Percentiles rank a stretch among this genome's conserved stretches.
Conservation (phyloP, 1,140 invertebrate species). For the Akabosia matsudoensis region DNA sequence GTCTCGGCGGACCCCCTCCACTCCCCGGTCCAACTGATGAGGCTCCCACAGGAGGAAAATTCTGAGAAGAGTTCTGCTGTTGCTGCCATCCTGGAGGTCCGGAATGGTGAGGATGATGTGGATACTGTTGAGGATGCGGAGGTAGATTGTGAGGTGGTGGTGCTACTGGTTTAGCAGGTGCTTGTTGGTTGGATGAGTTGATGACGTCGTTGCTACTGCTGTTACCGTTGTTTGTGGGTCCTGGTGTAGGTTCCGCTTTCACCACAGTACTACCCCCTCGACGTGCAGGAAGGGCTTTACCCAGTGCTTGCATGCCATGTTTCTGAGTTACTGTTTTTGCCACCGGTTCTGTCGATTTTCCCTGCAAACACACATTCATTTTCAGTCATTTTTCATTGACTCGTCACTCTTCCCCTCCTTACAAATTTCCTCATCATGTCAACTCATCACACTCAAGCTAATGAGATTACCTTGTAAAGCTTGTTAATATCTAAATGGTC, state of each 20-base stretch:
- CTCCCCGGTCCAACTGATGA: too few relatives aligned
- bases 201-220: constrained; percentile 22
- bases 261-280: constrained; percentile 31
- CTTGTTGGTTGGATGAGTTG: constrained; percentile 18
- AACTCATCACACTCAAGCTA: too few relatives aligned
- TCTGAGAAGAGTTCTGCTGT: not conserved
- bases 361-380: too few relatives aligned
- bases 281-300: constrained; percentile 44
- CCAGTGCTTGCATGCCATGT: constrained; percentile 47
- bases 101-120: constrained; percentile 23
- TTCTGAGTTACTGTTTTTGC: constrained; percentile 42
- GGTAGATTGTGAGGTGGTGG: not conserved
- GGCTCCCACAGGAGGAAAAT: too few relatives aligned
- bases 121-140: not conserved
- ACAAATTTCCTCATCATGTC: not conserved
- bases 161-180: constrained; percentile 12
- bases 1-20: constrained; percentile 24
- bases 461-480: constrained; percentile 40
- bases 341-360: constrained; percentile 42
- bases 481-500: constrained; percentile 46
- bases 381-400: too few relatives aligned
- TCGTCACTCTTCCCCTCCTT: too few relatives aligned
- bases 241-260: constrained; percentile 30
- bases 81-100: constrained; percentile 37
- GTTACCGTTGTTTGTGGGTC: not conserved